Conservation (phyloP, 2,113 vertebrate species). For the Euleptes europaea region DNA sequence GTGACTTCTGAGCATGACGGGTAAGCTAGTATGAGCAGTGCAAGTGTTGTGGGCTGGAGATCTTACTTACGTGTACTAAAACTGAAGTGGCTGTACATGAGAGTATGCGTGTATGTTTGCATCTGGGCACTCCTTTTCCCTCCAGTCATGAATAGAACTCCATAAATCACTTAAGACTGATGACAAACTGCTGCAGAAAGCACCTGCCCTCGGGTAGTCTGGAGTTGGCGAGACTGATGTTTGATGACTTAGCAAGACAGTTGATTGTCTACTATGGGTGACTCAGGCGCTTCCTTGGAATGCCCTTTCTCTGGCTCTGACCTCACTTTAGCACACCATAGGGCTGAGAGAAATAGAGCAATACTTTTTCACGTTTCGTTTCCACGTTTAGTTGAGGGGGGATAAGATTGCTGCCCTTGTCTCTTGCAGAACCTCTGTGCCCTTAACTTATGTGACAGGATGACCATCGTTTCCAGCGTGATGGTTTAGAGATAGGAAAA, state of each 20-base stretch:
- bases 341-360: background rate
- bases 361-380: background rate
- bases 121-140: background rate
- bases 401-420: background rate
- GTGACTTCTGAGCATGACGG: background rate
- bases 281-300: background rate
- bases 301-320: background rate
- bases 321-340: background rate
- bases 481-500: background rate
- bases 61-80: background rate
- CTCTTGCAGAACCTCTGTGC: too few species aligned
- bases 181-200: background rate
- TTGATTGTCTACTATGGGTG: constrained; percentile 7
- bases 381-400: too few species aligned
- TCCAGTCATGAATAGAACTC: background rate
- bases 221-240: background rate
- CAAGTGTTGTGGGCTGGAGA: background rate
- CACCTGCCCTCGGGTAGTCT: background rate
- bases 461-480: background rate
- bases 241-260: background rate
- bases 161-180: background rate
- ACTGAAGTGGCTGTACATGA: background rate
- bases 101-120: background rate
- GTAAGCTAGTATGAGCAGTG: background rate
- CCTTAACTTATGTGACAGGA: background rate